Conservation (phyloP, 2,113 vertebrate species). For the Ia io region DNA sequence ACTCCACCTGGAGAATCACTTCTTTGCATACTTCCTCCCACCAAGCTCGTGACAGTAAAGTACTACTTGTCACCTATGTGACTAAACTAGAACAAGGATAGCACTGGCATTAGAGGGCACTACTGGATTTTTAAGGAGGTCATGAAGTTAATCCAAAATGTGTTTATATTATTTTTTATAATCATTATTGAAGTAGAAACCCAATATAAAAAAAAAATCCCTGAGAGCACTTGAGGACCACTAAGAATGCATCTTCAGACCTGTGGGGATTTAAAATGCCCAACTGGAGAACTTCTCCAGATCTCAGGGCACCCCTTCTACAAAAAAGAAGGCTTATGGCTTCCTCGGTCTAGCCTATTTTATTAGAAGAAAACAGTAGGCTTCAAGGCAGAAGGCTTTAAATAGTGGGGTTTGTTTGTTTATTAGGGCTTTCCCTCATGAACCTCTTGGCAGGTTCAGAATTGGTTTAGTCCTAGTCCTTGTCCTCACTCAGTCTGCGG, state of each 20-base stretch:
- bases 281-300: background rate
- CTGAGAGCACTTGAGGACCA: background rate
- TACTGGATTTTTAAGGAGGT: background rate
- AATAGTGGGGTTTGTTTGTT: background rate
- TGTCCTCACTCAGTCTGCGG: background rate
- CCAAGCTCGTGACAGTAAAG: background rate
- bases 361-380: background rate
- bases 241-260: background rate
- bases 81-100: background rate
- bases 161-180: background rate
- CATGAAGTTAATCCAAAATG: background rate
- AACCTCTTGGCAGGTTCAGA: background rate
- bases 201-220: background rate
- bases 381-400: background rate
- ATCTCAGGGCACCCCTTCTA: background rate
- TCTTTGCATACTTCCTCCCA: background rate
- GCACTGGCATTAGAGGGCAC: background rate
- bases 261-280: background rate
- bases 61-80: background rate
- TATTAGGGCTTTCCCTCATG: background rate
- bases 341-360: background rate
- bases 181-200: background rate
- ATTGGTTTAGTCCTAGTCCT: background rate
- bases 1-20: background rate
- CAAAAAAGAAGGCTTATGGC: background rate